Evolutionary conservation across 1,140 invertebrate genomes (phyloP).

Genomic region (Heliconius hewitsoni): DNA sequence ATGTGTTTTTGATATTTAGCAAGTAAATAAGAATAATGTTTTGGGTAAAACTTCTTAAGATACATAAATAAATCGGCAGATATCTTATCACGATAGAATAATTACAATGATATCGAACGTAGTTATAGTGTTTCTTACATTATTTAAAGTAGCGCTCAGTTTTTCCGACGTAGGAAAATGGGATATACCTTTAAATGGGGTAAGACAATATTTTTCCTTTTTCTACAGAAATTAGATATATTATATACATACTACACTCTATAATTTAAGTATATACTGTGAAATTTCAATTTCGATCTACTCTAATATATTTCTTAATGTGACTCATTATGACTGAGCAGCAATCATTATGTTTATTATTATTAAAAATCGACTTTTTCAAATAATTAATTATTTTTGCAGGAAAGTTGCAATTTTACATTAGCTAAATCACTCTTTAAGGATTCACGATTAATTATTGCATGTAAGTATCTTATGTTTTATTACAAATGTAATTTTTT

Average conservation of each 20-base stretch:
- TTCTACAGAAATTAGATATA: background rate
- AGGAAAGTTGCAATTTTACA: slow-evolving; percentile 67
- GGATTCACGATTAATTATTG: slow-evolving; percentile 64
- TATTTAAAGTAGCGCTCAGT: slow-evolving; percentile 58
- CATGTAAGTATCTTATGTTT: slow-evolving; percentile 55
- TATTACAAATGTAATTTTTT: background rate
- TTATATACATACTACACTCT: background rate
- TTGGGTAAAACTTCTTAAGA: slow-evolving; percentile 35
- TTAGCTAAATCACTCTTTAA: slow-evolving; percentile 73
- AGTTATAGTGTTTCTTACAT: slow-evolving; percentile 56
- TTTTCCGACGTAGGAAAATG: slow-evolving; percentile 77
- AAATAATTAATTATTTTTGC: slow-evolving; percentile 41
- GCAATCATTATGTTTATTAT: slow-evolving; percentile 2
- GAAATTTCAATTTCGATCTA: background rate
- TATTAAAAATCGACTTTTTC: background rate
- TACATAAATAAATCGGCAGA: slow-evolving; percentile 44
- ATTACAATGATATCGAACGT: slow-evolving; percentile 45
- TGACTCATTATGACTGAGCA: background rate
- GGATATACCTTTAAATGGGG: slow-evolving; percentile 70
- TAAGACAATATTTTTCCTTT: slow-evolving; percentile 46
- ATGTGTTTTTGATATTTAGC: slow-evolving; percentile 35
- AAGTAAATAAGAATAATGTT: slow-evolving; percentile 52
- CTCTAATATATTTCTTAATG: background rate
- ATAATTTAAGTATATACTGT: background rate
- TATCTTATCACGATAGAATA: slow-evolving; percentile 29